A percentile compares a stretch with the other conserved stretches of the same genome.
These are phyloP conservation scores for Eleutherodactylus coqui DNA, from an alignment of 2,797 vertebrate species.

Conservation along the genomic window DNA sequence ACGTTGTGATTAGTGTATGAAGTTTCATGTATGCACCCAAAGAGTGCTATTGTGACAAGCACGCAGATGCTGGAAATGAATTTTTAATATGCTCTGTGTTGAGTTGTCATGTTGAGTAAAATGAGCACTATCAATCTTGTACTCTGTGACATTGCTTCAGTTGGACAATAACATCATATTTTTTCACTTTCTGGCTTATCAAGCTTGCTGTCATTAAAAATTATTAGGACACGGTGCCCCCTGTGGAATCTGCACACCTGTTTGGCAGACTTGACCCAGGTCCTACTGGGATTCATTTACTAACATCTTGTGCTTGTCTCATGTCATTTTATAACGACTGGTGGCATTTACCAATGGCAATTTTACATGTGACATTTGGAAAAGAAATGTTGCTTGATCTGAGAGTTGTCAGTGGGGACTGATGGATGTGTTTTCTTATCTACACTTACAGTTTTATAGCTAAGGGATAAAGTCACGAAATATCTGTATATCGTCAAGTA, in stretches of 20 bases:
- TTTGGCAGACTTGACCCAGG: conserved; percentile 56
- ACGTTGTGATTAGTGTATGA: neutral
- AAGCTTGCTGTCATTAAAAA: conserved; percentile 46
- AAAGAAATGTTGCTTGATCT: conserved; percentile 63
- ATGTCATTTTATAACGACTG: conserved; percentile 60
- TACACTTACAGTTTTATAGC: conserved; percentile 51
- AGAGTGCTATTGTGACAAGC: conserved; percentile 54
- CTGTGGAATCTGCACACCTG: conserved; percentile 43
- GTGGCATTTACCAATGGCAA: conserved; percentile 59
- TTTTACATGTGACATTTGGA: conserved; percentile 67
- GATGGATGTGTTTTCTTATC: conserved; percentile 59
- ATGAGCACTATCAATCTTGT: conserved; percentile 30
- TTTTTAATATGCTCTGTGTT: conserved; percentile 59
- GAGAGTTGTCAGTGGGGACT: conserved; percentile 53
- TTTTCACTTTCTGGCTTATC: conserved; percentile 9
- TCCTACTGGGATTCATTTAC: conserved; percentile 35
- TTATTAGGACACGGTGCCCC: neutral
- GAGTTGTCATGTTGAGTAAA: conserved; percentile 43
- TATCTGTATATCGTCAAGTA: neutral
- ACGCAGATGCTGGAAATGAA: conserved; percentile 57
- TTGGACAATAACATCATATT: conserved; percentile 10
- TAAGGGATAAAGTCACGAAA: neutral
- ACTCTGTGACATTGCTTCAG: neutral
- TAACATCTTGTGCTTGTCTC: conserved; percentile 52
- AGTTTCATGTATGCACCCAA: conserved; percentile 16